Conservation (phyloP, 2,113 vertebrate species). For the Gadus chalcogrammus region DNA sequence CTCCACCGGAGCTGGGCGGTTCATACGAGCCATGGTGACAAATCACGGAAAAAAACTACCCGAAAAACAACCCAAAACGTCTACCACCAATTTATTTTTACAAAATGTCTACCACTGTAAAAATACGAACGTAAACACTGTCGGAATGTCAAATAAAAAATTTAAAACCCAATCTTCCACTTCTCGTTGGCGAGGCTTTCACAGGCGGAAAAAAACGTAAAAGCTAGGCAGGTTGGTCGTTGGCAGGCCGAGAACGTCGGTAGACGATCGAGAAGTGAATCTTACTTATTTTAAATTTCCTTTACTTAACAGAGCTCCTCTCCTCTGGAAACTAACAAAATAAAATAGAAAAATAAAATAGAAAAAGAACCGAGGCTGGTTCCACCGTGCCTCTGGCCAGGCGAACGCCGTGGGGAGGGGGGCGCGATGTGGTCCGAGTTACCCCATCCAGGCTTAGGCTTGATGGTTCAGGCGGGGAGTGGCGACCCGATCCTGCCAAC, state of each 20-base stretch:
- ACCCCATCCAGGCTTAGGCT: slow-evolving; percentile 97
- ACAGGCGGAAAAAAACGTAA: not conserved
- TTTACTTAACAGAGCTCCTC: slow-evolving; percentile 44
- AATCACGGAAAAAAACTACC: slow-evolving; percentile 5
- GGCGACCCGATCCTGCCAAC: slow-evolving; percentile 76
- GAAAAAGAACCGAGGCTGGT: slow-evolving; percentile 87
- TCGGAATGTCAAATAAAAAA: slow-evolving; percentile 65
- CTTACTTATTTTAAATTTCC: slow-evolving; percentile 47
- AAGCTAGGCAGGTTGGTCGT: not conserved
- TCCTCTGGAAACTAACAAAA: slow-evolving; percentile 55
- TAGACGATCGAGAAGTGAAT: slow-evolving; percentile 43
- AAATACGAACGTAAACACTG: slow-evolving; percentile 68
- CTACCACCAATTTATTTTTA: slow-evolving; percentile 49
- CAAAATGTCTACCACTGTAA: slow-evolving; percentile 59
- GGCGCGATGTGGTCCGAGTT: slow-evolving; percentile 87
- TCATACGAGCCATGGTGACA: slow-evolving; percentile 94
- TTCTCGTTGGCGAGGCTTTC: slow-evolving; percentile 48
- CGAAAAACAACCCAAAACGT: slow-evolving; percentile 5
- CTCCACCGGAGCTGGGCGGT: slow-evolving; percentile 98
- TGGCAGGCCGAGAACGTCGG: slow-evolving; percentile 19
- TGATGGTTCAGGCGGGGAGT: slow-evolving; percentile 79
- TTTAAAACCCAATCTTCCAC: too few species aligned
- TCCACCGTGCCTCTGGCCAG: slow-evolving; percentile 88
- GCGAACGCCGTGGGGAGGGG: slow-evolving; percentile 89
- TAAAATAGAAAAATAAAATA: slow-evolving; percentile 68